Conservation (phyloP, 2,797 vertebrate species). For the Enteromius fasciolatus region DNA sequence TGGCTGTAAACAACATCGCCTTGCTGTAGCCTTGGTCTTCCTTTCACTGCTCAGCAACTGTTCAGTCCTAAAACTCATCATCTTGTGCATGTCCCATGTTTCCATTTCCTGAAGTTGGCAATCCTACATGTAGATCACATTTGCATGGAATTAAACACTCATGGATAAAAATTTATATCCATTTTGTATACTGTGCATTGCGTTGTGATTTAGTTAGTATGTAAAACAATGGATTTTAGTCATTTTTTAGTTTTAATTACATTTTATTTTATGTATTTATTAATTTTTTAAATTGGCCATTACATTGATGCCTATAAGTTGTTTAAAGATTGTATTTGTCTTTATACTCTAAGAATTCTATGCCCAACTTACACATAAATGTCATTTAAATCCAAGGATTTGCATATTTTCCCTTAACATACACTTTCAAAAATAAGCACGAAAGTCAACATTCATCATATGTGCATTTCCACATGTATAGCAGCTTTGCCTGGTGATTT, state of each 20-base stretch:
- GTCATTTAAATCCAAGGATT: background rate
- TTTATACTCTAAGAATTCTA: background rate
- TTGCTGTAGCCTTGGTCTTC: slow-evolving; percentile 48
- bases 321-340: background rate
- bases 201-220: too few species aligned
- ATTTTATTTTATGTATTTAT: too few species aligned
- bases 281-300: background rate
- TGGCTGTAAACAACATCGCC: slow-evolving; percentile 47
- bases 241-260: background rate
- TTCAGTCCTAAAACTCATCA: slow-evolving; percentile 30
- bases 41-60: slow-evolving; percentile 44
- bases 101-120: too few species aligned
- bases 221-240: background rate
- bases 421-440: background rate
- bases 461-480: background rate
- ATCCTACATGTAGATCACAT: background rate
- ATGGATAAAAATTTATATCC: rapidly evolving
- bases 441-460: background rate
- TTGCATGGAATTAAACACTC: background rate
- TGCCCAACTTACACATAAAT: background rate
- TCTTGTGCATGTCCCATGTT: background rate
- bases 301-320: background rate
- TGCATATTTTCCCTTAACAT: background rate
- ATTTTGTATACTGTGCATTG: background rate
- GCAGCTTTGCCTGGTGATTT: slow-evolving; percentile 34